Evolutionary conservation across 2,888 invertebrate genomes (phyloP), one percentile per base, ranked within the genome.

Genomic region (Cerceris ruficornis): DNA sequence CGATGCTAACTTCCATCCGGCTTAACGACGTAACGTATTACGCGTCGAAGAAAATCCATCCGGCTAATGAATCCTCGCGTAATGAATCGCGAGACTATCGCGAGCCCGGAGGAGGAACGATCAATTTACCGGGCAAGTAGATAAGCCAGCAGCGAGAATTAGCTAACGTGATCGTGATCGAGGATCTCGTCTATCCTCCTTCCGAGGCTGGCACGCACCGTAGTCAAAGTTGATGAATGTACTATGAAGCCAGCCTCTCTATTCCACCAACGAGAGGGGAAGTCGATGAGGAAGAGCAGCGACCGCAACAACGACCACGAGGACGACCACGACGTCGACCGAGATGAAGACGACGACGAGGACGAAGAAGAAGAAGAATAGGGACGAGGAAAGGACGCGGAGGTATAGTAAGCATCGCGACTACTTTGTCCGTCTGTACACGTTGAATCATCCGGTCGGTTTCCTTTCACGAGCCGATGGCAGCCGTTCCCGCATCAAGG

Each of bases 401-500:
- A 65, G 57, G 77, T 74, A 86, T 82, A 86, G 83, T 73, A 81
- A 81, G 80, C 74, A 75, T 72, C 73, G 78, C 83, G 86, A 87
- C 85, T 89, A 90, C 88, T 89, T 90, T 88, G 88, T 90, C 85
- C 86, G 86, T 88, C 84, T 84, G 86, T 87, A 83, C 83, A 85
- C 86, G 87, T 87, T 86, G 88, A 89, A 90, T 89, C 88, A 88
- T 88, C 87, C 88, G 88, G 89, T 88, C 87, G 90, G 89, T 90
- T 90, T 89, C 89, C 91, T 91, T 90, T 91, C 90, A 89, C 90
- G 86, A 86, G 88, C 87, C 88, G 90, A 90, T 88, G 89, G 88
- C 89, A 88, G 88, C 86, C 88, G 88, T 88, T 89, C 85, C 86
- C 86, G 90, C 89, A 88, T 88, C 90, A 87, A 90, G 89, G 89